Conservation (phyloP, 2,113 vertebrate genomes). For the Rattus rattus region DNA sequence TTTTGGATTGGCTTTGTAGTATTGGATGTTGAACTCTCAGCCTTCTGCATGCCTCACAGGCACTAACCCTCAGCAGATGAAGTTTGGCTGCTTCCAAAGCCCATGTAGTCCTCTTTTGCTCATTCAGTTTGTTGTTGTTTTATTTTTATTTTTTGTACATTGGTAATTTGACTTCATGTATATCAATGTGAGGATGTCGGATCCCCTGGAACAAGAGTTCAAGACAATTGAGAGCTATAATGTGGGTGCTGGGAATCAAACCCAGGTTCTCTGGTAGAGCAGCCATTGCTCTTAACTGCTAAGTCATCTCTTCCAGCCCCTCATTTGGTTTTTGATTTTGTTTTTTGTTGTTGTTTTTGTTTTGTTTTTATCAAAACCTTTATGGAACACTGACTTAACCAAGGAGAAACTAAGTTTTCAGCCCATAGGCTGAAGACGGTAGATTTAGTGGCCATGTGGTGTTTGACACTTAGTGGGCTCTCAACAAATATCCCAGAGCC, state of each 20-base stretch:
- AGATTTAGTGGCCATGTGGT: neutral
- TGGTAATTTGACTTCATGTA: no score
- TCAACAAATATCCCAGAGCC: slow-evolving; percentile 51
- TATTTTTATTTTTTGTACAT: no score
- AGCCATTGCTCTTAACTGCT: no score
- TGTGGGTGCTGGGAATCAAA: no score
- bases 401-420: neutral
- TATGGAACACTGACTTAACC: slow-evolving; percentile 3
- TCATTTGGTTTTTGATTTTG: no score
- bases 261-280: no score
- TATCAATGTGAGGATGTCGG: no score
- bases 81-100: neutral
- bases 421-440: neutral
- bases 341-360: no score
- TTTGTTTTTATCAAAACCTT: neutral
- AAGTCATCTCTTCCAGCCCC: no score
- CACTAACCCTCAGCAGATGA: neutral
- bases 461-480: neutral
- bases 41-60: no score
- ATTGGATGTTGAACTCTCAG: neutral
- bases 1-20: neutral
- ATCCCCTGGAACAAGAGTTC: no score
- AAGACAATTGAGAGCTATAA: no score
- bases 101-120: neutral
- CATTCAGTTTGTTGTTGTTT: neutral